Conservation (phyloP, 2,797 vertebrate genomes). For the Dryobates pubescens region DNA sequence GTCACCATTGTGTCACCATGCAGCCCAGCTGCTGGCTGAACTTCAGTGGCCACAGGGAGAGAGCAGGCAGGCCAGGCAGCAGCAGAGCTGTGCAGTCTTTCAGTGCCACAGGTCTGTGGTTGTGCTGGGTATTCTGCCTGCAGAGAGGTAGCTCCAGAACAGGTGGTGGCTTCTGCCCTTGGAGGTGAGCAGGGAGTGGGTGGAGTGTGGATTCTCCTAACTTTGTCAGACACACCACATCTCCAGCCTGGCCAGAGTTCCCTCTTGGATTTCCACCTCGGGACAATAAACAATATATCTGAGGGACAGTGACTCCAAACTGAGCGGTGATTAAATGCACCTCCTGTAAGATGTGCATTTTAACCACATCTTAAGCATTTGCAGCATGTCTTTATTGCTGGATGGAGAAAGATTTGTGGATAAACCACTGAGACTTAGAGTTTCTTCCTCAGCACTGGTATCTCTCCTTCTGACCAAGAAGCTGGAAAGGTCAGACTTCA, state of each 20-base stretch:
- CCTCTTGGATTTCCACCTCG: neutral
- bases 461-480: neutral
- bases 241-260: neutral
- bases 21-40: neutral
- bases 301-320: neutral
- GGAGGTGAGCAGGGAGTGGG: neutral
- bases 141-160: neutral
- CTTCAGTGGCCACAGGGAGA: accelerated
- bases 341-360: accelerated
- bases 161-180: neutral
- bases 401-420: neutral
- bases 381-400: neutral
- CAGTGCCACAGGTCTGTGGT: accelerated
- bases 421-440: neutral
- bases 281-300: neutral
- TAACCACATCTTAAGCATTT: accelerated
- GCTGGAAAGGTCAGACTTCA: neutral
- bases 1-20: accelerated
- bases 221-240: neutral
- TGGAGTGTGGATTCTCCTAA: neutral
- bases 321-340: neutral
- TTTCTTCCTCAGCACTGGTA: neutral
- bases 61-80: neutral
- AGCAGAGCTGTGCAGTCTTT: accelerated
- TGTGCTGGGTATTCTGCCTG: neutral